phyloP scores from a whole-genome alignment of 2,113 vertebrate genomes.

The Salvelinus fontinalis region DNA sequence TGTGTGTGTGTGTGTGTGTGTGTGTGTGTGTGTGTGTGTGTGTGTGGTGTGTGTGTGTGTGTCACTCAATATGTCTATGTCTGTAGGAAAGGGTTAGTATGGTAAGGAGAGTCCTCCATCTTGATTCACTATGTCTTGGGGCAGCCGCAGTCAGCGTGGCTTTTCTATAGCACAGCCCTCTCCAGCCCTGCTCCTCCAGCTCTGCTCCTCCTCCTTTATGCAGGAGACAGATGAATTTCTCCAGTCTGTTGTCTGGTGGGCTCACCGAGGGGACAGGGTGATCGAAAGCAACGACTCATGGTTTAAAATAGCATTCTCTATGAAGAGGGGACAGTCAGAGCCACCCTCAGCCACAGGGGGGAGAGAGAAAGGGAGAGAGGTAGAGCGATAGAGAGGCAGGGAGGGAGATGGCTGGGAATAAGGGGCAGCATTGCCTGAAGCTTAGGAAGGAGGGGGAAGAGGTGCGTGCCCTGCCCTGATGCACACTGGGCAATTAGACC shows the following conservation, averaged over 20 bases:
- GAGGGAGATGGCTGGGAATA: not conserved
- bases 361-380: too few species aligned
- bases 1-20: not conserved
- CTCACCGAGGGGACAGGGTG: conserved; percentile 33
- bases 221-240: conserved; percentile 44
- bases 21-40: too few species aligned
- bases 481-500: conserved; percentile 4
- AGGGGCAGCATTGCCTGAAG: not conserved
- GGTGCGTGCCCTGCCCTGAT: not conserved
- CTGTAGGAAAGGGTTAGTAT: not conserved
- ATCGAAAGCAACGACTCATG: conserved; percentile 32
- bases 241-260: conserved; percentile 38
- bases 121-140: conserved; percentile 53
- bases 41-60: too few species aligned
- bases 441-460: not conserved
- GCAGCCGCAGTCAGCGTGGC: not conserved
- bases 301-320: conserved; percentile 51
- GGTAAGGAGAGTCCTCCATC: conserved; percentile 41
- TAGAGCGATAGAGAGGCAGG: too few species aligned
- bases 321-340: conserved; percentile 13
- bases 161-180: not conserved
- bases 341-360: conserved; percentile 13
- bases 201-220: conserved; percentile 5
- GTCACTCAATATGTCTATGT: not conserved
- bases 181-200: conserved; percentile 24